Evolutionary conservation across 1,140 invertebrate genomes (phyloP).

Genomic region (Trachymyrmex cornetzi): DNA sequence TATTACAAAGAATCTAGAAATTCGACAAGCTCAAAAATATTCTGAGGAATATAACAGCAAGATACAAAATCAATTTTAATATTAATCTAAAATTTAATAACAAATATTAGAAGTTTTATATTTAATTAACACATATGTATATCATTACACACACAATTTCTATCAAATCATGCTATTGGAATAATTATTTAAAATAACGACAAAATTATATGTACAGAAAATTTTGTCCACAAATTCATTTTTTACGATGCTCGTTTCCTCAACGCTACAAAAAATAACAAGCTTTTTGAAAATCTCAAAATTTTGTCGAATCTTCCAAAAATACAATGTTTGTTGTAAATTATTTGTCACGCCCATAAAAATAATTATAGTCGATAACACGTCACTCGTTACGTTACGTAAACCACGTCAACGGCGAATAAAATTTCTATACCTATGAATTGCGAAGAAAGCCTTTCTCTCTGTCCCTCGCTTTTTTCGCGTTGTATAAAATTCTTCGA

Average conservation of each 20-base stretch:
- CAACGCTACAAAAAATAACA: constrained; percentile 3
- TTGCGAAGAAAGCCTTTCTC: neutral
- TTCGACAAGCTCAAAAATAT: neutral
- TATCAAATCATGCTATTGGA: neutral
- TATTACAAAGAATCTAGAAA: neutral
- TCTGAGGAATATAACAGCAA: neutral
- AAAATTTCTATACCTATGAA: constrained; percentile 7
- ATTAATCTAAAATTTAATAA: neutral
- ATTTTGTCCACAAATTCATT: neutral
- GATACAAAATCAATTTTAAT: neutral
- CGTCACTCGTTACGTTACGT: constrained; percentile 27
- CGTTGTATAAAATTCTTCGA: neutral
- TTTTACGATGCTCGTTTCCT: neutral
- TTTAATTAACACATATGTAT: neutral
- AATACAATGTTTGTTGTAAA: neutral
- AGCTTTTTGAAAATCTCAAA: neutral
- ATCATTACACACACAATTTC: neutral
- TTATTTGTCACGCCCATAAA: neutral
- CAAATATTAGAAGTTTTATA: neutral
- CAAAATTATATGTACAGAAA: neutral
- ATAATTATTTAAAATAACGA: neutral
- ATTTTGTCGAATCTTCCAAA: neutral
- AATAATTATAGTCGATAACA: constrained; percentile 26
- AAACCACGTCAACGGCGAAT: neutral
- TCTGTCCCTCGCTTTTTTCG: neutral